These are phyloP conservation scores for Sebastes kiyomatsui DNA, from an alignment of 2,797 vertebrate genomes.

Conservation along the genomic window DNA sequence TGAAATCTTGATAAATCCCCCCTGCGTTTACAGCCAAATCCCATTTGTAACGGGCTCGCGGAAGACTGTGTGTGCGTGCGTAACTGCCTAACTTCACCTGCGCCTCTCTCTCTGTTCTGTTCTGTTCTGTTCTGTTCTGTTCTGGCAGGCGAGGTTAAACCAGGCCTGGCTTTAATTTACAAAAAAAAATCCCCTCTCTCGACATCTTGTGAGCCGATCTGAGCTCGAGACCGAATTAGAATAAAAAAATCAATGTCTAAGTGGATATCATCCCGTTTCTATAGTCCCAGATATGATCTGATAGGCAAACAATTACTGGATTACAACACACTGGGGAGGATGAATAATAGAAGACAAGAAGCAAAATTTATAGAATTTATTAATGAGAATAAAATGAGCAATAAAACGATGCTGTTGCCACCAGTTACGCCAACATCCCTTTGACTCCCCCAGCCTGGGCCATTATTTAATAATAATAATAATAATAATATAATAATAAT, in stretches of 20 bases:
- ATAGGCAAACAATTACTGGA: conserved; percentile 67
- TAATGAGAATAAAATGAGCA: conserved; percentile 54
- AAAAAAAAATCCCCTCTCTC: conserved; percentile 62
- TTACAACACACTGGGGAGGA: conserved; percentile 55
- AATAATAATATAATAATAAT: too few species aligned
- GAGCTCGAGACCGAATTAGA: conserved; percentile 69
- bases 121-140: conserved; percentile 63
- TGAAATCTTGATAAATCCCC: conserved; percentile 93
- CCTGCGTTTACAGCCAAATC: conserved; percentile 92
- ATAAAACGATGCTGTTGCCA: conserved; percentile 36
- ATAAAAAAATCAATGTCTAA: conserved; percentile 74
- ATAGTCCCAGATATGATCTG: conserved; percentile 54
- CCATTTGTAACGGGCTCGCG: conserved; percentile 87
- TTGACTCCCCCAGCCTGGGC: background rate
- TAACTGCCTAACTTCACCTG: conserved; percentile 76
- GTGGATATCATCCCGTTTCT: conserved; percentile 41
- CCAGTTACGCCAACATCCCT: conserved; percentile 42
- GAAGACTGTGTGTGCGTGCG: conserved; percentile 37
- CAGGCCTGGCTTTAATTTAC: conserved; percentile 74
- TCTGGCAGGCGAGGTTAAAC: conserved; percentile 85
- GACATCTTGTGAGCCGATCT: conserved; percentile 84
- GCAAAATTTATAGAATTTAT: conserved; percentile 53
- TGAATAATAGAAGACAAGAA: conserved; percentile 36
- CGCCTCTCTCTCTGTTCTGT: conserved; percentile 27
- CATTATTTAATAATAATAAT: background rate